Percentiles rank a stretch among this genome's conserved stretches.
These are phyloP conservation scores for Borostomias antarcticus DNA, from an alignment of 2,797 vertebrate species.

Conservation along the genomic window DNA sequence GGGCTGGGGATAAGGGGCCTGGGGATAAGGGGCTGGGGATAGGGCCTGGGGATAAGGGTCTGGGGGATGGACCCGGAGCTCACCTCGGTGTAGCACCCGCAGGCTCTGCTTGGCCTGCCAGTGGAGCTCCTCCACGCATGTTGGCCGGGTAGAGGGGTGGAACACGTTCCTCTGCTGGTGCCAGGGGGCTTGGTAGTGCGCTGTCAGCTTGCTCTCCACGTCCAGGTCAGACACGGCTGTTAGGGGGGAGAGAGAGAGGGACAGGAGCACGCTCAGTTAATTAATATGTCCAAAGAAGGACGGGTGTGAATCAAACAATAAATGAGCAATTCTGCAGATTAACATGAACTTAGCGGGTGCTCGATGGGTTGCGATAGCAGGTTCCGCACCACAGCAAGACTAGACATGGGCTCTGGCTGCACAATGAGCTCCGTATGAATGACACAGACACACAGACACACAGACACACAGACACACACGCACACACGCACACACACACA, in stretches of 20 bases:
- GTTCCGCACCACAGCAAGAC: background rate
- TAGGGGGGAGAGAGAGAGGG: slow-evolving; percentile 24
- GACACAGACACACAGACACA: too few relatives aligned
- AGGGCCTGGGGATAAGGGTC: too few relatives aligned
- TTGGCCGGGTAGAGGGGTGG: slow-evolving; percentile 83
- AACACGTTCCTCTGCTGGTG: slow-evolving; percentile 92
- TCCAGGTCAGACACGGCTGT: slow-evolving; percentile 94
- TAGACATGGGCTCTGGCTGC: background rate
- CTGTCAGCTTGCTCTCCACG: slow-evolving; percentile 90
- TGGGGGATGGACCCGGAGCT: too few relatives aligned
- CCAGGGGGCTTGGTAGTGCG: slow-evolving; percentile 87
- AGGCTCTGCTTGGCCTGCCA: slow-evolving; percentile 85
- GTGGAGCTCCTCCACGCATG: slow-evolving; percentile 92
- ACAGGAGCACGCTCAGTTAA: background rate
- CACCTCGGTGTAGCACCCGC: slow-evolving; percentile 81
- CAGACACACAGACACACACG: too few relatives aligned
- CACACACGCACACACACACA: too few relatives aligned
- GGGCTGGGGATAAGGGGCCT: too few relatives aligned
- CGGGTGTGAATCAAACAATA: background rate
- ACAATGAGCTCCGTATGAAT: background rate
- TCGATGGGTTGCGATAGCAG: background rate
- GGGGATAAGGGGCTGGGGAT: too few relatives aligned
- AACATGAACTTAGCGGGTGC: background rate
- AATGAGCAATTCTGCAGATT: background rate
- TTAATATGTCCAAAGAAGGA: background rate